phyloP scores from a whole-genome alignment of 2,888 invertebrate genomes.

The Protophormia terraenovae region DNA sequence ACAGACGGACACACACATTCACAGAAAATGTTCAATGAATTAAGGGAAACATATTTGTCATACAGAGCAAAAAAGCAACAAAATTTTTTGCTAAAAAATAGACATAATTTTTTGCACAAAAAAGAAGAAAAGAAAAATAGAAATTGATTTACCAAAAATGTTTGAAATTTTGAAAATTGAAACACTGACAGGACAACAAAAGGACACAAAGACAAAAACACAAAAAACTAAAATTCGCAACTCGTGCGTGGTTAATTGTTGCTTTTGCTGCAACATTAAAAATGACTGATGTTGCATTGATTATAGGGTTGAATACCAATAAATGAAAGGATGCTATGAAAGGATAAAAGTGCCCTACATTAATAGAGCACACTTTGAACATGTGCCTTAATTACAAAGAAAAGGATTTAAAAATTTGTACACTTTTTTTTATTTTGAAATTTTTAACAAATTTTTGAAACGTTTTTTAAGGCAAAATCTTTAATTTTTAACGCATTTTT shows the following conservation, averaged over 20 bases:
- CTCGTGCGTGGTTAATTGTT: slow-evolving; percentile 75
- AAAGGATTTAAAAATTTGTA: slow-evolving; percentile 59
- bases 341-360: slow-evolving; percentile 38
- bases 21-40: too few relatives aligned
- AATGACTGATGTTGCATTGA: slow-evolving; percentile 69
- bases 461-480: slow-evolving; percentile 45
- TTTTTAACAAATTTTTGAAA: slow-evolving; percentile 45
- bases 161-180: slow-evolving; percentile 61
- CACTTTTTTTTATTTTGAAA: not conserved
- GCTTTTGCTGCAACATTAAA: slow-evolving; percentile 61
- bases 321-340: slow-evolving; percentile 55
- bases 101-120: slow-evolving; percentile 42
- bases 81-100: slow-evolving; percentile 61
- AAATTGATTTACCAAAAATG: slow-evolving; percentile 42
- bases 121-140: not conserved
- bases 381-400: slow-evolving; percentile 55
- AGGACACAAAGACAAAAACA: slow-evolving; percentile 68
- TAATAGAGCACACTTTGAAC: slow-evolving; percentile 49
- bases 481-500: slow-evolving; percentile 52
- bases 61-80: not conserved
- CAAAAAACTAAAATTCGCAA: slow-evolving; percentile 70
- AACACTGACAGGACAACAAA: slow-evolving; percentile 64
- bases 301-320: slow-evolving; percentile 75
- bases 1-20: not conserved
- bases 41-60: slow-evolving; percentile 17